Conservation (phyloP, 1,140 invertebrate genomes). For the Parasteatoda tepidariorum region DNA sequence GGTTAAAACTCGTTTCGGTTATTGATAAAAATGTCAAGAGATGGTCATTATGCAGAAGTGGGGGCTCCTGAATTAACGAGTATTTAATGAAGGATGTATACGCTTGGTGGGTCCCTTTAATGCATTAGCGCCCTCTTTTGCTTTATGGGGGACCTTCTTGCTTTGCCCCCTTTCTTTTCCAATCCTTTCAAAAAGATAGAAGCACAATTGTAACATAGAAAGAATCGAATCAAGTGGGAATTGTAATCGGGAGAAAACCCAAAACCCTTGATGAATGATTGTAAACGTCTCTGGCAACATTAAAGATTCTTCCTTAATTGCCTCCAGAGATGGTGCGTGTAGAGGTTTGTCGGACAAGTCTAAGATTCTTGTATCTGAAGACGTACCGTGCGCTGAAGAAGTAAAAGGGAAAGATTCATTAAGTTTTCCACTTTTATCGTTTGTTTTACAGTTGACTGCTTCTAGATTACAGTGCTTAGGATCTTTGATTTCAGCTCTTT, state of each 20-base stretch:
- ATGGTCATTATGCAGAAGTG: slow-evolving; percentile 12
- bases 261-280: not conserved
- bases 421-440: no score
- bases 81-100: slow-evolving; percentile 48
- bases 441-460: no score
- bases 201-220: not conserved
- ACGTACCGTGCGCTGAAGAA: not conserved
- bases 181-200: not conserved
- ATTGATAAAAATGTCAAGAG: slow-evolving; percentile 47
- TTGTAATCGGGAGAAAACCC: not conserved
- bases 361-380: not conserved
- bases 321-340: not conserved
- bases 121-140: not conserved
- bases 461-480: no score
- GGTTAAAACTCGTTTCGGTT: no score
- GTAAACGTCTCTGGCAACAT: not conserved
- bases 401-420: no score
- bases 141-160: not conserved
- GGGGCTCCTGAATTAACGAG: slow-evolving; percentile 32
- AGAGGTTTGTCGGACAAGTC: not conserved
- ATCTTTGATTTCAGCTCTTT: no score
- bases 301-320: not conserved
- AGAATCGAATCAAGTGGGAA: not conserved
- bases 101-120: slow-evolving; percentile 23
- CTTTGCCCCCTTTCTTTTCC: not conserved